These are phyloP conservation scores for Ciconia maguari DNA, from an alignment of 2,113 vertebrate genomes.

Conservation along the genomic window DNA sequence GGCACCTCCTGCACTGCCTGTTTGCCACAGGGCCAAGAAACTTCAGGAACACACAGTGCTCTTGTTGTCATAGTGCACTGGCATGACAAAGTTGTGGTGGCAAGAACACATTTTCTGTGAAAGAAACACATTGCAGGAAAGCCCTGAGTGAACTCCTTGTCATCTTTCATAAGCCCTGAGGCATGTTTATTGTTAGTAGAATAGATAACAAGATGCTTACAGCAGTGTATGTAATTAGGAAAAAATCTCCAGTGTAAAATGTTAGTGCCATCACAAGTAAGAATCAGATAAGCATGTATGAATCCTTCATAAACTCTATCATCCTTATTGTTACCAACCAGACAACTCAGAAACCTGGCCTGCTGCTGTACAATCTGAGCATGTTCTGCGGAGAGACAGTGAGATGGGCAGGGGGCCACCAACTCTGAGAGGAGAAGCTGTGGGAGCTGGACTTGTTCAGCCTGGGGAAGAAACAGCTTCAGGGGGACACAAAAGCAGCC, in stretches of 20 bases:
- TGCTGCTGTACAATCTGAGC: not conserved
- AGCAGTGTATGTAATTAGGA: not conserved
- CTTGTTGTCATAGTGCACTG: not conserved
- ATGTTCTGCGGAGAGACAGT: not conserved
- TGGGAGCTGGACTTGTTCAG: not conserved
- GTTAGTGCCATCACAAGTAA: not conserved
- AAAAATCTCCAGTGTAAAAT: not conserved
- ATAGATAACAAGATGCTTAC: not conserved
- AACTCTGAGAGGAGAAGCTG: not conserved
- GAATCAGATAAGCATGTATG: not conserved
- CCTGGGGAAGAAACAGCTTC: not conserved
- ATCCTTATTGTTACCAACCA: not conserved
- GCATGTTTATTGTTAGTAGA: not conserved
- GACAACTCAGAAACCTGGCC: not conserved
- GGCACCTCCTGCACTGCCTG: not conserved
- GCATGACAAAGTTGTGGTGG: not conserved
- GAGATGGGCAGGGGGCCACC: not conserved
- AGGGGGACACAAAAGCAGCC: not conserved
- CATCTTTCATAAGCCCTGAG: not conserved
- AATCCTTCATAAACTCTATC: not conserved
- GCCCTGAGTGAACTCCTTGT: not conserved
- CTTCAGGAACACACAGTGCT: not conserved
- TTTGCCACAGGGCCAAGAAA: not conserved
- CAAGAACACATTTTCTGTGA: not conserved
- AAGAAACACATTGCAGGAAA: not conserved